Percentiles rank a stretch among this genome's conserved stretches.
Conservation (phyloP, 2,797 vertebrate genomes). For the Petrocephalus sullivani region DNA sequence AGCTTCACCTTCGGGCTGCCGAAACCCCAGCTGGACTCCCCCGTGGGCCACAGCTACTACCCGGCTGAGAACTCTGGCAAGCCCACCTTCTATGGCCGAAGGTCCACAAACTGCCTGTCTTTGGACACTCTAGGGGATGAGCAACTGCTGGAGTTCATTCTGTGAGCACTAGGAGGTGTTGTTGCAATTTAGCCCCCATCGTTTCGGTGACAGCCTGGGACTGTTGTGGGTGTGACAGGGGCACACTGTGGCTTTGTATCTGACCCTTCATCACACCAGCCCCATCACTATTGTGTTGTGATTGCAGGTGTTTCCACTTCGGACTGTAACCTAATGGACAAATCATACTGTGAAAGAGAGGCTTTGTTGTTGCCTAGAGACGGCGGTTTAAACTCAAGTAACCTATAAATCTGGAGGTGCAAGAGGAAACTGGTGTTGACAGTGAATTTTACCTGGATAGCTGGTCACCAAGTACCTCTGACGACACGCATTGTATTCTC, state of each 20-base stretch:
- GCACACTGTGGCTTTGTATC: not conserved
- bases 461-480: not conserved
- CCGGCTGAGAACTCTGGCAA: conserved; percentile 61
- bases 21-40: conserved; percentile 51
- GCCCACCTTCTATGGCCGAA: conserved; percentile 67
- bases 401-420: not conserved
- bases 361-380: conserved; percentile 19
- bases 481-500: not conserved
- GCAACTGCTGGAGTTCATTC: conserved; percentile 64
- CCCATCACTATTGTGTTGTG: not conserved
- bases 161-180: conserved; percentile 40
- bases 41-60: conserved; percentile 51
- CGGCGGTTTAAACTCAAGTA: not conserved
- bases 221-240: not conserved
- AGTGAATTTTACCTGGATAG: not conserved
- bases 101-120: conserved; percentile 71
- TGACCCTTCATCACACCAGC: not conserved
- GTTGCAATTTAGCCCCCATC: not conserved
- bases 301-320: not conserved
- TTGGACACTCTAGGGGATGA: conserved; percentile 71
- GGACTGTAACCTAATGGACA: not conserved
- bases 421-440: not conserved
- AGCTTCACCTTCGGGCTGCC: conserved; percentile 70
- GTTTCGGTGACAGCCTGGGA: not conserved
- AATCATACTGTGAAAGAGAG: conserved; percentile 18